phyloP scores from a whole-genome alignment of 2,888 invertebrate genomes.

The Tethea ocularis region DNA sequence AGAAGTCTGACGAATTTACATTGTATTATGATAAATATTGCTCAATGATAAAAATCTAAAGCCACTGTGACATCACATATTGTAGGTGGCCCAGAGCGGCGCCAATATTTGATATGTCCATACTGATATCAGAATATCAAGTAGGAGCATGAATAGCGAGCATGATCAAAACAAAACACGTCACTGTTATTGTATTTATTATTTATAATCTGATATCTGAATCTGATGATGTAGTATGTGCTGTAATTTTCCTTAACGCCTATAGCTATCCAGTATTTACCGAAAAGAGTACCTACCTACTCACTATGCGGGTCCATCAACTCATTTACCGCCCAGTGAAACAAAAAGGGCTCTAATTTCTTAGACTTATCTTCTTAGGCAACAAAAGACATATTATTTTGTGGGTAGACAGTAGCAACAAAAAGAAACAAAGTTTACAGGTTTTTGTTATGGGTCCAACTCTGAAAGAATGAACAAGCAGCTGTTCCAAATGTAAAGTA shows the following conservation, averaged over 20 bases:
- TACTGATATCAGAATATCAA: slow-evolving; percentile 11
- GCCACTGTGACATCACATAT: background rate
- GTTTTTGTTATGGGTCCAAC: no score
- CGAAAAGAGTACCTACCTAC: no score
- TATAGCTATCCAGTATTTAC: background rate
- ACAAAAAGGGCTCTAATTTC: no score
- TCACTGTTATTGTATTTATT: slow-evolving; percentile 4
- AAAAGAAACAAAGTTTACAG: no score
- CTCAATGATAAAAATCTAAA: slow-evolving; percentile 3
- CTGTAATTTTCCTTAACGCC: background rate
- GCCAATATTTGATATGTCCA: slow-evolving; percentile 13
- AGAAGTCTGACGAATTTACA: background rate
- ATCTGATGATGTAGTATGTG: background rate
- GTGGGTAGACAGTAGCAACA: no score
- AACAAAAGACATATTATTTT: no score
- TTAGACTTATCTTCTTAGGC: no score
- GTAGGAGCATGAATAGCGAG: slow-evolving; percentile 8
- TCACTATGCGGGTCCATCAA: no score
- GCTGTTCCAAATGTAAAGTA: no score
- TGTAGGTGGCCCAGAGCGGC: slow-evolving; percentile 9
- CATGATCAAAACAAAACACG: slow-evolving; percentile 19
- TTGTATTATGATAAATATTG: background rate
- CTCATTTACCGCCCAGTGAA: no score
- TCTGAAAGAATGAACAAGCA: no score
- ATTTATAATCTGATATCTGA: background rate